Conservation (phyloP, 2,113 vertebrate species). For the Microcebus murinus region DNA sequence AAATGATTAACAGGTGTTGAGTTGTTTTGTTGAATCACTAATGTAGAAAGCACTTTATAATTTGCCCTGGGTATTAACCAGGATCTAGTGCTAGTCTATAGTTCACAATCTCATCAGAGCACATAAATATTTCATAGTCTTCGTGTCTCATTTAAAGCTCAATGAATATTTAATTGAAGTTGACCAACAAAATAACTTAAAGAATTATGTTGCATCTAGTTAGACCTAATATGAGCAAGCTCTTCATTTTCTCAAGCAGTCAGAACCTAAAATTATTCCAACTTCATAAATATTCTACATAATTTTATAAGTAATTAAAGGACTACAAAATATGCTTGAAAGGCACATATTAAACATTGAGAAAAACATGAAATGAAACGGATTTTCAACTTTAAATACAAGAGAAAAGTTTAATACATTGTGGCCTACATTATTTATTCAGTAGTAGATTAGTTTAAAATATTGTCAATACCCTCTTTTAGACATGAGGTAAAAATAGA, state of each 20-base stretch:
- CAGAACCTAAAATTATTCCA: conserved; percentile 72
- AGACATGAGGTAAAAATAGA: conserved; percentile 39
- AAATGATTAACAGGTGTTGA: conserved; percentile 71
- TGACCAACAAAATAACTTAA: conserved; percentile 77
- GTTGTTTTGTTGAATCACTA: conserved; percentile 57
- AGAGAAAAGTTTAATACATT: conserved; percentile 53
- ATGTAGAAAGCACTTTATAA: conserved; percentile 56
- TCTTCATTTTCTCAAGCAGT: conserved; percentile 74
- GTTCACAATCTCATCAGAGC: conserved; percentile 63
- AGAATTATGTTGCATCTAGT: conserved; percentile 70
- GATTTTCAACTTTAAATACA: conserved; percentile 58
- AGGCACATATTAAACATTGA: conserved; percentile 56
- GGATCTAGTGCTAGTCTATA: conserved; percentile 47
- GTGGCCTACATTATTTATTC: conserved; percentile 54
- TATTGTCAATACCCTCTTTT: conserved; percentile 42
- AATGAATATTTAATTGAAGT: conserved; percentile 77
- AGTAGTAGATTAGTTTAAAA: conserved; percentile 14
- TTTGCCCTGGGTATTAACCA: conserved; percentile 67
- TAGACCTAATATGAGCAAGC: conserved; percentile 72
- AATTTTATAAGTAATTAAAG: conserved; percentile 75
- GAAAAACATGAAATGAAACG: conserved; percentile 66
- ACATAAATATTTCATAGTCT: conserved; percentile 73
- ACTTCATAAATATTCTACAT: conserved; percentile 72
- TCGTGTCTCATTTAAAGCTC: conserved; percentile 49
- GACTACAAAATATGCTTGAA: conserved; percentile 63